These are phyloP conservation scores for Synanthedon myopaeformis DNA, from an alignment of 2,888 invertebrate species.

Conservation along the genomic window DNA sequence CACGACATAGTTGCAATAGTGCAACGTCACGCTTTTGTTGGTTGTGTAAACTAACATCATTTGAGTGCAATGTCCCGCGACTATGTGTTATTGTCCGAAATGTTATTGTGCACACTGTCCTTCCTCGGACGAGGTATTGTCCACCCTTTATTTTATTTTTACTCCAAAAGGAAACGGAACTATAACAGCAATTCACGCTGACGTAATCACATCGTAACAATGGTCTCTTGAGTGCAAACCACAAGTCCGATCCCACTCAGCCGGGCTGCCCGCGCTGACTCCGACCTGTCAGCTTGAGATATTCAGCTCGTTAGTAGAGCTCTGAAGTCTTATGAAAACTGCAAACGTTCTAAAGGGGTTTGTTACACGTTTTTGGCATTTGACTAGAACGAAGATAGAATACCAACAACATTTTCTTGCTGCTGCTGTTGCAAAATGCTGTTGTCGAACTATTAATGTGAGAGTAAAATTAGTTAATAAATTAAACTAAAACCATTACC, in stretches of 20 bases:
- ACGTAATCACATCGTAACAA: constrained; percentile 15
- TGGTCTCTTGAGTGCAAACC: constrained; percentile 13
- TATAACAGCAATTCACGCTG: constrained; percentile 6
- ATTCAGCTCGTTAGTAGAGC: constrained; percentile 39
- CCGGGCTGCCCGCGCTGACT: constrained; percentile 5
- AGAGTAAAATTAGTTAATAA: too few relatives aligned
- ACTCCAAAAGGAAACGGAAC: not conserved
- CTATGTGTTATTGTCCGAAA: not conserved
- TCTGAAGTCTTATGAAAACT: constrained; percentile 17
- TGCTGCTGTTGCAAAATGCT: too few relatives aligned
- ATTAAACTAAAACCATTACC: too few relatives aligned
- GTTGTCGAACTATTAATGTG: too few relatives aligned
- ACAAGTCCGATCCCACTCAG: constrained; percentile 6
- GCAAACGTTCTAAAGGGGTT: not conserved
- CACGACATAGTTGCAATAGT: not conserved
- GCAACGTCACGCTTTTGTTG: not conserved
- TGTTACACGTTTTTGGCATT: not conserved
- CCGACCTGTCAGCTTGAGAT: constrained; percentile 21
- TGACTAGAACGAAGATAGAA: too few relatives aligned
- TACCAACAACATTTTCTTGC: too few relatives aligned
- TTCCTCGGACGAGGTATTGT: not conserved
- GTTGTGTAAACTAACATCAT: not conserved
- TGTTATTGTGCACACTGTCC: not conserved
- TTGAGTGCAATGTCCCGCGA: not conserved
- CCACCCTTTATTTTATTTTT: not conserved